These are phyloP conservation scores for Drosophila nannoptera DNA, from an alignment of 1,140 invertebrate genomes.

Conservation along the genomic window DNA sequence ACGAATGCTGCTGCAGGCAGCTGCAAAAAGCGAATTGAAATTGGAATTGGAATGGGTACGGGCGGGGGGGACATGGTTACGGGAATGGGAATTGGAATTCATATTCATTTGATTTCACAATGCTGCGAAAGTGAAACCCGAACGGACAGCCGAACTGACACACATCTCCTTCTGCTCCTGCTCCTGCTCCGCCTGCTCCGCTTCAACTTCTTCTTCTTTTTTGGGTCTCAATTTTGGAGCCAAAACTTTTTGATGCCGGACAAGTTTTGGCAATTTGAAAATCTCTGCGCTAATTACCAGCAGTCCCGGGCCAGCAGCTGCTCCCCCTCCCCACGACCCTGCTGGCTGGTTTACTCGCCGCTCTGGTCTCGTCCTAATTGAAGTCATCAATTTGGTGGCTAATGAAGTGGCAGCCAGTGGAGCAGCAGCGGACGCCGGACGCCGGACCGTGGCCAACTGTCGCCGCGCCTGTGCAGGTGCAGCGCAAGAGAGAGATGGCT, in stretches of 20 bases:
- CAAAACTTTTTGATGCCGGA: conserved; percentile 26
- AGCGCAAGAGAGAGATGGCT: conserved; percentile 62
- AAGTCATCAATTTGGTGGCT: conserved; percentile 74
- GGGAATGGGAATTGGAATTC: conserved; percentile 51
- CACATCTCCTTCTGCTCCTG: conserved; percentile 26
- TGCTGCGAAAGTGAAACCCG: conserved; percentile 71
- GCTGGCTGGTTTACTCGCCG: conserved; percentile 7
- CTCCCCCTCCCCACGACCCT: too few species aligned
- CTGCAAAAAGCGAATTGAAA: conserved; percentile 57
- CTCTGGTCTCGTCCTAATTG: conserved; percentile 62
- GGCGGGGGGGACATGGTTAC: neutral
- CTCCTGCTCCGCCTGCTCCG: neutral
- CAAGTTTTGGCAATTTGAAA: conserved; percentile 79
- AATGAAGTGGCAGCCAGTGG: conserved; percentile 68
- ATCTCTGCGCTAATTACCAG: conserved; percentile 77
- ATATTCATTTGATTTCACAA: conserved; percentile 77
- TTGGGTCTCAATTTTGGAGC: conserved; percentile 1
- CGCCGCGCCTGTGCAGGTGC: conserved; percentile 59
- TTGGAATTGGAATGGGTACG: conserved; percentile 44
- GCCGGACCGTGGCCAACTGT: conserved; percentile 45
- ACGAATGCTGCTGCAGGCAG: conserved; percentile 68
- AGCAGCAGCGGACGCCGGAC: conserved; percentile 4
- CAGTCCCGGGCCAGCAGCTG: conserved; percentile 3
- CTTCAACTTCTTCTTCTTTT: conserved; percentile 8
- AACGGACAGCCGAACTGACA: conserved; percentile 51